Base-by-base conservation (phyloP, 2,113 vertebrate species). In the Myxocyprinus asiaticus region DNA sequence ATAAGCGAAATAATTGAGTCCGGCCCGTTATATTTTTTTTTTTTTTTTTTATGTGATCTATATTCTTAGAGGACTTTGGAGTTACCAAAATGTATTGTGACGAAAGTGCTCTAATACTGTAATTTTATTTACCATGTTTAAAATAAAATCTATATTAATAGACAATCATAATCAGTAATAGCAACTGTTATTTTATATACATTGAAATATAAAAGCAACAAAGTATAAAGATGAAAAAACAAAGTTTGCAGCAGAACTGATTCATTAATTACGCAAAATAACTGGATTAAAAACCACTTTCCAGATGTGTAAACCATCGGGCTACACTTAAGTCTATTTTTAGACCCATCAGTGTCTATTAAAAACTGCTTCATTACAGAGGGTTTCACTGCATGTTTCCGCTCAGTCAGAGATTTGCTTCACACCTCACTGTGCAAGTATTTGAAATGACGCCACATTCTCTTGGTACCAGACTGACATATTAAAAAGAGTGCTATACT, bases 351-450 rank as follows among this genome's bases (percentile, higher is more conserved):
- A 17, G 6, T 12, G 50, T 53, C 67, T 11, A 69, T 12, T 53
- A 69, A 69, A 69, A 69, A 48, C 14, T 45, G 70, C 70, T 59
- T 72, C 70, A 59, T 72, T 72, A 59, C 55, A 59, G 42, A 58
- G 44, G 70, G n/a, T 47, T 15, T 45, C 42, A 72, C 55, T 72
- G 55, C 70, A 58, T 72, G 70, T 72, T 72, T 72, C 55, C n/a
- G 58, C 55, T 59, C 69, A 59, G 42, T 72, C 53, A 58, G 53
- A 72, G 42, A 14, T 59, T 72, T 72, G 53, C 42, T 59, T 45
- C 70, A 72, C 70, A 72, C 70, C 70, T 72, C 70, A 59, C 70
- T 8, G n/a, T 47, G 47, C 70, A 72, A 72, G 55, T 45, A 72
- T 72, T 59, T 72, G 43, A 72, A 61, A 72, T 56, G 55, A 72